phyloP scores from a whole-genome alignment of 2,113 vertebrate species.

The Hippocampus mohnikei region DNA sequence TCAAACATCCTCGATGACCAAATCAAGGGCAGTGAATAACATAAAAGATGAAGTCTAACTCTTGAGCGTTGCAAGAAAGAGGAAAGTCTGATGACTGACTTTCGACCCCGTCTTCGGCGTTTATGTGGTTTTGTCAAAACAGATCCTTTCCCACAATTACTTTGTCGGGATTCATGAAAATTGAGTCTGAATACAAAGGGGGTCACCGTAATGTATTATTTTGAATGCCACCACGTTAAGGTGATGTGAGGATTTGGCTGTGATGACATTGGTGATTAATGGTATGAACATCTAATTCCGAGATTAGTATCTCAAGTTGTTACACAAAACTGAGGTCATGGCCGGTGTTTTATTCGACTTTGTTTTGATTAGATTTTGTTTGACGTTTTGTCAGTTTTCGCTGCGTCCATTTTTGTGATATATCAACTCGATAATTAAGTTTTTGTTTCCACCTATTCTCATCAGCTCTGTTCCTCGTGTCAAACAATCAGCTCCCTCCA shows the following conservation, averaged over 20 bases:
- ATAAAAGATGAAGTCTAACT: conserved; percentile 7
- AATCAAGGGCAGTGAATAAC: neutral
- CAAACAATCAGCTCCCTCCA: too few species aligned
- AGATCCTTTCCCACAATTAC: neutral
- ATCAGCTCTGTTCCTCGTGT: too few species aligned
- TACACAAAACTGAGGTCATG: neutral
- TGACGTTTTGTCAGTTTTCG: too few species aligned
- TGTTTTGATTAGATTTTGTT: too few species aligned
- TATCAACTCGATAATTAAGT: too few species aligned
- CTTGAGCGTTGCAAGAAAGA: conserved; percentile 11
- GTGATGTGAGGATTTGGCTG: neutral
- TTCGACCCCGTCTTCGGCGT: conserved; percentile 1
- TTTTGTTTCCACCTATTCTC: too few species aligned
- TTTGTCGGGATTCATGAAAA: neutral
- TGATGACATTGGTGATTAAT: neutral
- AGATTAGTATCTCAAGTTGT: neutral
- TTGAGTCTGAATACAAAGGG: conserved; percentile 9
- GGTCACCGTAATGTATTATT: conserved; percentile 1
- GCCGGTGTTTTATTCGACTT: too few species aligned
- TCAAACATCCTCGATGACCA: conserved; percentile 2
- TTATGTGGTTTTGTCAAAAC: conserved; percentile 3
- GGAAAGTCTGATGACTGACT: conserved; percentile 11
- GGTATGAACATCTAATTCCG: neutral
- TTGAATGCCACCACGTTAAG: conserved; percentile 9
- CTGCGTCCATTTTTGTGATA: too few species aligned